phyloP scores from a whole-genome alignment of 2,113 vertebrate genomes.

The Bufo bufo region DNA sequence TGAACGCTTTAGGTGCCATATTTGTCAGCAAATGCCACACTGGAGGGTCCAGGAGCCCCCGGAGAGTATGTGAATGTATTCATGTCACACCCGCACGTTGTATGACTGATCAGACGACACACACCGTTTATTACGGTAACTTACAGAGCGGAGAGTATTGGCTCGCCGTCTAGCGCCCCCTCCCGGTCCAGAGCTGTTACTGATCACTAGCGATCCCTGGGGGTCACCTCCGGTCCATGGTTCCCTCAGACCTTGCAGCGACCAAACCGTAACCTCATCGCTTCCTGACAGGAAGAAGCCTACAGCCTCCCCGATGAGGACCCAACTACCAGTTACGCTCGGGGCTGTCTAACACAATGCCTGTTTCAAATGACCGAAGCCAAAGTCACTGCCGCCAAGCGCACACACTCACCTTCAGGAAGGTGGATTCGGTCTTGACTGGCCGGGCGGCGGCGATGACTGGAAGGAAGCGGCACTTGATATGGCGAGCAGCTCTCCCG shows the following conservation, averaged over 20 bases:
- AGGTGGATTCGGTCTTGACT: conserved; percentile 19
- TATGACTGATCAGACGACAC: too few relatives aligned
- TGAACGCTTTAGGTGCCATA: too few relatives aligned
- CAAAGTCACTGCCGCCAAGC: not conserved
- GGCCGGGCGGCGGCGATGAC: conserved; percentile 24
- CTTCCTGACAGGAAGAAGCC: not conserved
- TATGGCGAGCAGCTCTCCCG: not conserved
- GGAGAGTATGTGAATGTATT: too few relatives aligned
- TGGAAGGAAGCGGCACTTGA: not conserved
- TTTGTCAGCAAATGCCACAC: too few relatives aligned
- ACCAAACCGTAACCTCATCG: conserved; percentile 30
- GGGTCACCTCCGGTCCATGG: too few relatives aligned
- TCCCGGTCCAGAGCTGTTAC: too few relatives aligned
- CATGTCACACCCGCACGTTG: too few relatives aligned
- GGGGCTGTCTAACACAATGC: conserved; percentile 39
- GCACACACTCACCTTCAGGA: not conserved
- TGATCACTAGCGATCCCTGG: too few relatives aligned
- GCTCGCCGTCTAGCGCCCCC: too few relatives aligned
- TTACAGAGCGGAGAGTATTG: too few relatives aligned
- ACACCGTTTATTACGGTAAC: too few relatives aligned
- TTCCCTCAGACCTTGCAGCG: not conserved
- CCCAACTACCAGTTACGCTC: not conserved
- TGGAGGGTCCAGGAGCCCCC: too few relatives aligned
- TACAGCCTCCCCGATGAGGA: not conserved
- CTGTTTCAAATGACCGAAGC: conserved; percentile 4